Evolutionary conservation across 2,797 vertebrate genomes (phyloP).

Genomic region (Liasis olivaceus): DNA sequence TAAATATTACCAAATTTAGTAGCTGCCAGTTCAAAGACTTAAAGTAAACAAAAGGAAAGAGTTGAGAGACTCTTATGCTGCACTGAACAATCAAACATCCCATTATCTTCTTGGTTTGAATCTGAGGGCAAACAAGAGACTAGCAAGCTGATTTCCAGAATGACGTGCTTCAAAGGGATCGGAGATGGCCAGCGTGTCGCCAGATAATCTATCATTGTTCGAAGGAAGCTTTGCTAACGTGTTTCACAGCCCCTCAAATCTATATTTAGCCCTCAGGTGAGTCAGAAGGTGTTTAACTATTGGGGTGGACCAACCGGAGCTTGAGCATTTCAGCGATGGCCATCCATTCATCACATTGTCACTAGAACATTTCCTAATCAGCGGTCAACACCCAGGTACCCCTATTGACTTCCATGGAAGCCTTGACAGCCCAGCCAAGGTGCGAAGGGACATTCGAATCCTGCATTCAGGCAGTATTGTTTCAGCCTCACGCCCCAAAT

Average conservation of each 20-base stretch:
- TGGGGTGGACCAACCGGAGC: background rate
- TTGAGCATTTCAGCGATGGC: background rate
- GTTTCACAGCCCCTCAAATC: background rate
- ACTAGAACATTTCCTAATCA: background rate
- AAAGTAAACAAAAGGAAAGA: background rate
- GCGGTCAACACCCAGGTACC: background rate
- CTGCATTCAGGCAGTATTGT: background rate
- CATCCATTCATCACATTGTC: background rate
- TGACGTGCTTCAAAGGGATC: background rate
- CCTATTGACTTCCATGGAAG: background rate
- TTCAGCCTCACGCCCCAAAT: background rate
- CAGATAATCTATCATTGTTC: background rate
- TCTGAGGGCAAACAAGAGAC: background rate
- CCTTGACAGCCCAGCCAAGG: background rate
- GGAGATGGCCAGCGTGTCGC: background rate
- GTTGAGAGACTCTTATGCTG: background rate
- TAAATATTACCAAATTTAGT: background rate
- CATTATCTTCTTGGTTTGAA: background rate
- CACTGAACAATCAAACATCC: background rate
- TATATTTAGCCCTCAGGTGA: conserved; percentile 9
- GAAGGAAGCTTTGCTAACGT: background rate
- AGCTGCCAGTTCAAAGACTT: background rate
- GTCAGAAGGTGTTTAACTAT: background rate
- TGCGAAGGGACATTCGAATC: background rate
- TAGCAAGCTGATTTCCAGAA: background rate